These are phyloP conservation scores for Dioctria linearis DNA, from an alignment of 2,888 invertebrate species.

Conservation along the genomic window DNA sequence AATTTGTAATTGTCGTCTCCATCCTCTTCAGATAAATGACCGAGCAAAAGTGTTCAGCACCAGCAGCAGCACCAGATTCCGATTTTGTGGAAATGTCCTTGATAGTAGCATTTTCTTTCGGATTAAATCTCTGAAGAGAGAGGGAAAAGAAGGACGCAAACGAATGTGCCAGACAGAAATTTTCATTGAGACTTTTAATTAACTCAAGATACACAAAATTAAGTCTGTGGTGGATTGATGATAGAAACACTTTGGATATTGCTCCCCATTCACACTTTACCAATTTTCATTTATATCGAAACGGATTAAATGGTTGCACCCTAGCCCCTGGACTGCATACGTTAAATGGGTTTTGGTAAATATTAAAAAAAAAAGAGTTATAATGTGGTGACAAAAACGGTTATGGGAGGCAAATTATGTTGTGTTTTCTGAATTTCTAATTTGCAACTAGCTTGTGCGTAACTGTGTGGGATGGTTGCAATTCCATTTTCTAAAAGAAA, in stretches of 20 bases:
- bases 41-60: conserved; percentile 14
- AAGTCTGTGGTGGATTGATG: conserved; percentile 22
- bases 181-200: conserved; percentile 48
- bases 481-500: not conserved
- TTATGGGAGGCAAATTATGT: not conserved
- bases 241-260: conserved; percentile 21
- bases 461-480: no score
- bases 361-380: conserved; percentile 5
- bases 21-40: conserved; percentile 45
- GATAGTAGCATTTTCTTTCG: not conserved
- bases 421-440: no score
- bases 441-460: no score
- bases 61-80: conserved; percentile 6
- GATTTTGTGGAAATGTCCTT: conserved; percentile 49
- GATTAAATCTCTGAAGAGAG: not conserved
- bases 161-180: conserved; percentile 24
- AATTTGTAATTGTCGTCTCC: conserved; percentile 55
- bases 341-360: conserved; percentile 17
- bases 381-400: conserved; percentile 14
- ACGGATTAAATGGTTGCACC: conserved; percentile 19
- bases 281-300: conserved; percentile 11
- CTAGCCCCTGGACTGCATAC: not conserved
- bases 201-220: conserved; percentile 31
- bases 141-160: not conserved
- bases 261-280: not conserved